Evolutionary conservation across 1,140 invertebrate species (phyloP).

Genomic region (Spodoptera litura): DNA sequence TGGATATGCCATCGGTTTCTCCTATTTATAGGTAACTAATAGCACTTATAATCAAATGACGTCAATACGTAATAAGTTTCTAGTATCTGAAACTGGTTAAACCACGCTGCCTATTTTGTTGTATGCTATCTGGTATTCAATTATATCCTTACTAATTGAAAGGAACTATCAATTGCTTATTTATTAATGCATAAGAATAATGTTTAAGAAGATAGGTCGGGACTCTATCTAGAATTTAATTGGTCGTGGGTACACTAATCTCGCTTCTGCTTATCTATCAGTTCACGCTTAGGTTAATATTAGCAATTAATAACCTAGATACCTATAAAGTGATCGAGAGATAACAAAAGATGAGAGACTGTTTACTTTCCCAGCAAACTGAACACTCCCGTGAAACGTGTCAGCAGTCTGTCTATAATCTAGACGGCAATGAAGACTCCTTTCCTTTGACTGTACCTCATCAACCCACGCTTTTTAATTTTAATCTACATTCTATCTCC

Average conservation of each 20-base stretch:
- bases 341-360: neutral
- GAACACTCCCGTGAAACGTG: neutral
- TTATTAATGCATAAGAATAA: no score
- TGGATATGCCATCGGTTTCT: no score
- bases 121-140: no score
- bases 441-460: conserved; percentile 1
- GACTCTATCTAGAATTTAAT: neutral
- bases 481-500: neutral
- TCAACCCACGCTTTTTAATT: neutral
- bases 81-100: no score
- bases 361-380: neutral
- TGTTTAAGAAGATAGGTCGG: no score
- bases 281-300: neutral
- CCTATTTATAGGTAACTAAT: no score
- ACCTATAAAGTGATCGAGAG: conserved; percentile 4
- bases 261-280: neutral
- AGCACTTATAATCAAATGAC: no score
- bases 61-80: no score
- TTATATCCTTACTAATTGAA: no score
- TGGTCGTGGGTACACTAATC: neutral
- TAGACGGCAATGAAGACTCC: conserved; percentile 4
- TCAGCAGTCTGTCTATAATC: neutral
- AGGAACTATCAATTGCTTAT: no score
- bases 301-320: neutral
- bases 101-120: no score